Base-by-base conservation (phyloP, 2,888 invertebrate genomes). In the Phrixothrix hirtus region DNA sequence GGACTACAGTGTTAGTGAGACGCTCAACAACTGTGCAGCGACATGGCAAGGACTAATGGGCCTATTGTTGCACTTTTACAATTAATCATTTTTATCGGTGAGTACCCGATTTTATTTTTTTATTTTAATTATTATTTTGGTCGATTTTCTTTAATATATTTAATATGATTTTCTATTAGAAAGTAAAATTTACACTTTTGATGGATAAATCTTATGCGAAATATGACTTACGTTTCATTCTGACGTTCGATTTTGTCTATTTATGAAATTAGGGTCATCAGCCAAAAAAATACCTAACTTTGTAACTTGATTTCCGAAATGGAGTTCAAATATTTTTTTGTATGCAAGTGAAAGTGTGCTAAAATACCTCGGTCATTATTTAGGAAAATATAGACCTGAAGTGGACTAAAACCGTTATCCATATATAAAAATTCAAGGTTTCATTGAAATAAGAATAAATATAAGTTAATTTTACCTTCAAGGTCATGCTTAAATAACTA, bases 31-130 rank as follows among this genome's bases (percentile, higher is more conserved):
- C 63, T 61, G 59, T 58, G 56, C 47, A 42, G 59, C 57, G 65
- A 61, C 53, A 65, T 63, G 71, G 66, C 64, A 69, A 59, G 62
- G 61, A 63, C 56, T 55, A 62, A 57, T 50, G 54, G 68, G 64
- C 65, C 67, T 42, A 39, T 51, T 35, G 50, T 54, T 46, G 53
- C 59, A 32, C 16, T 54, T 37, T 32, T 47, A 21, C 47, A 47
- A 17, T 43, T 55, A 37, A 35, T 47, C 30, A 59, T 53, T 39
- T 45, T 65, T 38, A 26, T 63, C 44, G 66, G 67, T 66, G 52
- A 65, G 68, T 63, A 5, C 4, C 21, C 21, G 21, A 5, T 21
- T 21, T 21, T 21, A 5, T 21, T 37, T 37, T 14, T 39, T 38
- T 50, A 38, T 31, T 46, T 49, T 41, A n/a, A n/a, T n/a, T n/a